phyloP scores from a whole-genome alignment of 2,888 invertebrate species.

The Sinodicranocentrus sp. region DNA sequence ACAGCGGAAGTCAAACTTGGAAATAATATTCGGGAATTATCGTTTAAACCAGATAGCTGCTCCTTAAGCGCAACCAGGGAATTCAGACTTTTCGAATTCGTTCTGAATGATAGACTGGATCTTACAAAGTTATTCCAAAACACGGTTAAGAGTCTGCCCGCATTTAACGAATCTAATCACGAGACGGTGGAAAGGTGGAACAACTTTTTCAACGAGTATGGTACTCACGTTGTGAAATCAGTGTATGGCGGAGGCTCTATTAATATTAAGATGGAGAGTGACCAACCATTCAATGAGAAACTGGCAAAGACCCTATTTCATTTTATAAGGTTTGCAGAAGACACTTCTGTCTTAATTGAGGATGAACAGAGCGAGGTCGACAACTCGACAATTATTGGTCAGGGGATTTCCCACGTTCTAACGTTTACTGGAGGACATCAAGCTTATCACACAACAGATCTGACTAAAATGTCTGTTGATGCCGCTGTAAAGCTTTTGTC shows the following conservation, averaged over 20 bases:
- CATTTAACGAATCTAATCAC: slow-evolving; percentile 39
- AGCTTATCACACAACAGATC: slow-evolving; percentile 44
- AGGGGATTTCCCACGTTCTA: slow-evolving; percentile 9
- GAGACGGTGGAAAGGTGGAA: slow-evolving; percentile 51
- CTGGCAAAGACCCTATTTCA: slow-evolving; percentile 29
- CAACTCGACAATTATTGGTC: background rate
- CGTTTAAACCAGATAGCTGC: slow-evolving; percentile 23
- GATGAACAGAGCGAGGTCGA: background rate
- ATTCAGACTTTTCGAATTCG: slow-evolving; percentile 44
- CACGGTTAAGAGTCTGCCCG: slow-evolving; percentile 13
- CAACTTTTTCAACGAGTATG: slow-evolving; percentile 59
- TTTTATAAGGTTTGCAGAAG: slow-evolving; percentile 58
- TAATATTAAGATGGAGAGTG: slow-evolving; percentile 36
- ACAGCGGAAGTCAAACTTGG: background rate
- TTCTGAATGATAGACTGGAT: slow-evolving; percentile 48
- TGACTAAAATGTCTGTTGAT: slow-evolving; percentile 47
- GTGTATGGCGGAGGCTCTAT: slow-evolving; percentile 61
- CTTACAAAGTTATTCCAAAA: slow-evolving; percentile 37
- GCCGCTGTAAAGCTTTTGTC: slow-evolving; percentile 25
- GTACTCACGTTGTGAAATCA: slow-evolving; percentile 63
- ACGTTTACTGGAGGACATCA: slow-evolving; percentile 56
- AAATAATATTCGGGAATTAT: slow-evolving; percentile 10
- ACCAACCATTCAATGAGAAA: slow-evolving; percentile 6
- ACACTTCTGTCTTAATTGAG: slow-evolving; percentile 24
- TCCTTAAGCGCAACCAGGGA: slow-evolving; percentile 46